These are phyloP conservation scores for Drosophila murphyi DNA, from an alignment of 1,140 invertebrate genomes.

Conservation along the genomic window DNA sequence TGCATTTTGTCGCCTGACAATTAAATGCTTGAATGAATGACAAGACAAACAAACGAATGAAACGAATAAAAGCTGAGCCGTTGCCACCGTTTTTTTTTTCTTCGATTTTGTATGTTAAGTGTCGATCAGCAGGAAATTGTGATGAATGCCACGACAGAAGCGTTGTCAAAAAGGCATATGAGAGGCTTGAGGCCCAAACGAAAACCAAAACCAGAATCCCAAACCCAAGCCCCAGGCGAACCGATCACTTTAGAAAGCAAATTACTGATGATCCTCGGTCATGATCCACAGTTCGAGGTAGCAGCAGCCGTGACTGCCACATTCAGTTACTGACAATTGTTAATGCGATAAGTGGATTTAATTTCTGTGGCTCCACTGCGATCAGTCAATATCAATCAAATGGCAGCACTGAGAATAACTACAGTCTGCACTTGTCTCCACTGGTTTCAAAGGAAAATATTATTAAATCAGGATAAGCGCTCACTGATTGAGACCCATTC, in stretches of 20 bases:
- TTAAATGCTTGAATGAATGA: slow-evolving; percentile 76
- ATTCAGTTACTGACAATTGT: slow-evolving; percentile 64
- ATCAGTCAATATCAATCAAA: slow-evolving; percentile 72
- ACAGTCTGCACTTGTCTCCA: slow-evolving; percentile 61
- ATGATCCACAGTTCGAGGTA: slow-evolving; percentile 49
- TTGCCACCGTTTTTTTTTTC: slow-evolving; percentile 17
- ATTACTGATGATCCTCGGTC: slow-evolving; percentile 74
- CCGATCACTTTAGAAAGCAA: slow-evolving; percentile 73
- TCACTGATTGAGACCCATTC: slow-evolving; percentile 11
- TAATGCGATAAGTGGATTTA: slow-evolving; percentile 62
- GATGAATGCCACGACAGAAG: slow-evolving; percentile 48
- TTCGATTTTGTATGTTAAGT: slow-evolving; percentile 35
- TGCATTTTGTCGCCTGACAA: slow-evolving; percentile 78
- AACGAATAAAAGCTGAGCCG: slow-evolving; percentile 31
- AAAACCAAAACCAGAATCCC: slow-evolving; percentile 4
- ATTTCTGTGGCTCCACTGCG: slow-evolving; percentile 29
- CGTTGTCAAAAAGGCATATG: slow-evolving; percentile 54
- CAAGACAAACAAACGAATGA: slow-evolving; percentile 63
- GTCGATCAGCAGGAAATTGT: slow-evolving; percentile 69
- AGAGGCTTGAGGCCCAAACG: slow-evolving; percentile 27
- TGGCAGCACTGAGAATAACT: slow-evolving; percentile 24
- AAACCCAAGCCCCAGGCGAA: slow-evolving; percentile 3
- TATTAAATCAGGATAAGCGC: slow-evolving; percentile 31
- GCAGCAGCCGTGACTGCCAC: slow-evolving; percentile 43
- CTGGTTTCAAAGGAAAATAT: slow-evolving; percentile 36